Conservation (phyloP, 1,140 invertebrate species). For the Drosophila paulistorum region DNA sequence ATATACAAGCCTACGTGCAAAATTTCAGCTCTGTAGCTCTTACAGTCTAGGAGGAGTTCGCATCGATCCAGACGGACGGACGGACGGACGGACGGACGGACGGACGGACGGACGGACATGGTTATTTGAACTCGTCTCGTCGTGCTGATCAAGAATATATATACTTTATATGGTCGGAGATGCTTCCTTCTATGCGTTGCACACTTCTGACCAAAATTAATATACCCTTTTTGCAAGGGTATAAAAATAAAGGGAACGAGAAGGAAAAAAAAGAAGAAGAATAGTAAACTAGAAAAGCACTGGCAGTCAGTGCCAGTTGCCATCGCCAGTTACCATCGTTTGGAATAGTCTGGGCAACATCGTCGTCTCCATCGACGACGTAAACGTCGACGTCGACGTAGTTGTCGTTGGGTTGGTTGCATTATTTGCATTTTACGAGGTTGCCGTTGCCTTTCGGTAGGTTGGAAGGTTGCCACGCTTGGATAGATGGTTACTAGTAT, state of each 20-base stretch:
- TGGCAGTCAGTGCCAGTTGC: slow-evolving; percentile 75
- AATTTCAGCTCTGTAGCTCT: no score
- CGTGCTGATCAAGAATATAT: no score
- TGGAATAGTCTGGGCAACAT: slow-evolving; percentile 56
- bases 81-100: no score
- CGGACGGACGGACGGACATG: no score
- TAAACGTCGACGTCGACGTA: slow-evolving; percentile 4
- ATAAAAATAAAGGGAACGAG: background rate
- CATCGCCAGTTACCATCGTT: slow-evolving; percentile 62
- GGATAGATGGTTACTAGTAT: background rate
- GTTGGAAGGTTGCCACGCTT: slow-evolving; percentile 69
- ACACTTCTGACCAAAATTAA: no score
- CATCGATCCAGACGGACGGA: no score
- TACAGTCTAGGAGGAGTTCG: no score
- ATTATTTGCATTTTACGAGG: slow-evolving; percentile 80
- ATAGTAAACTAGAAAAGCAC: slow-evolving; percentile 41
- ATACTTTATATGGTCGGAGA: no score
- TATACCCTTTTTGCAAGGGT: no score
- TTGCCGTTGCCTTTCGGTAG: slow-evolving; percentile 61
- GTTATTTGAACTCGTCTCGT: no score
- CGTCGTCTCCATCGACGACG: slow-evolving; percentile 7
- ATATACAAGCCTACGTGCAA: no score
- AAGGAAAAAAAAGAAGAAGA: slow-evolving; percentile 19
- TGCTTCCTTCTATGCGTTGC: no score
- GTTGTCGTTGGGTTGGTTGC: slow-evolving; percentile 42